These are phyloP conservation scores for Passer domesticus DNA, from an alignment of 2,113 vertebrate genomes.

Conservation along the genomic window DNA sequence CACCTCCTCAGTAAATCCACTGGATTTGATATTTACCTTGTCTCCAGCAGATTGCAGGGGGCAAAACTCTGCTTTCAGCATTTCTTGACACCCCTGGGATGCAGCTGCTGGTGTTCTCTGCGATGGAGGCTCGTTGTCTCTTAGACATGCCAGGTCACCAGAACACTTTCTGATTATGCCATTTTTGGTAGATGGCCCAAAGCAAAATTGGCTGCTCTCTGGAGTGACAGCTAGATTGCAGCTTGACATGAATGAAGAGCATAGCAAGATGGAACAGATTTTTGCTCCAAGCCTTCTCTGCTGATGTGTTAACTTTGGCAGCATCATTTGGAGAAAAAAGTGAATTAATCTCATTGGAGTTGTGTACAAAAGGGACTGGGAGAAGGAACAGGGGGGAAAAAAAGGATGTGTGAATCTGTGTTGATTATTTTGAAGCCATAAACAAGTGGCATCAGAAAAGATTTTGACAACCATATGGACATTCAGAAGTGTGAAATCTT, in stretches of 20 bases:
- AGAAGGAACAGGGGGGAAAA: accelerated
- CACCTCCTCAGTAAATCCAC: neutral
- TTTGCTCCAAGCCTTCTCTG: conserved; percentile 5
- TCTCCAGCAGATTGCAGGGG: neutral
- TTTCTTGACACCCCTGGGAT: neutral
- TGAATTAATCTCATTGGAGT: neutral
- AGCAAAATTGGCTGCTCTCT: neutral
- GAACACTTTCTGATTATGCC: neutral
- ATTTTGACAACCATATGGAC: conserved; percentile 60
- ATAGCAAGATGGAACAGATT: conserved; percentile 29
- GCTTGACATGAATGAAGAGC: neutral
- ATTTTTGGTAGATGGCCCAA: neutral
- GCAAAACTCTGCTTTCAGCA: neutral
- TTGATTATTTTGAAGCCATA: conserved; percentile 54
- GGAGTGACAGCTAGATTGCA: conserved; percentile 25
- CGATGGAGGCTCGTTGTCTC: accelerated
- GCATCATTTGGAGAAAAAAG: neutral
- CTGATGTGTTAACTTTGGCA: conserved; percentile 40
- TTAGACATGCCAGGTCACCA: neutral
- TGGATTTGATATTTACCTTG: neutral
- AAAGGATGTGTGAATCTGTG: conserved; percentile 15
- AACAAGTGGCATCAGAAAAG: conserved; percentile 52
- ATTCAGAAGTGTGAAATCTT: conserved; percentile 44
- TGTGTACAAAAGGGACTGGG: neutral
- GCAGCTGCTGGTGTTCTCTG: neutral